Percentiles rank a stretch among this genome's conserved stretches.
Conservation (phyloP, 2,888 invertebrate species). For the Microdon myrmicae region DNA sequence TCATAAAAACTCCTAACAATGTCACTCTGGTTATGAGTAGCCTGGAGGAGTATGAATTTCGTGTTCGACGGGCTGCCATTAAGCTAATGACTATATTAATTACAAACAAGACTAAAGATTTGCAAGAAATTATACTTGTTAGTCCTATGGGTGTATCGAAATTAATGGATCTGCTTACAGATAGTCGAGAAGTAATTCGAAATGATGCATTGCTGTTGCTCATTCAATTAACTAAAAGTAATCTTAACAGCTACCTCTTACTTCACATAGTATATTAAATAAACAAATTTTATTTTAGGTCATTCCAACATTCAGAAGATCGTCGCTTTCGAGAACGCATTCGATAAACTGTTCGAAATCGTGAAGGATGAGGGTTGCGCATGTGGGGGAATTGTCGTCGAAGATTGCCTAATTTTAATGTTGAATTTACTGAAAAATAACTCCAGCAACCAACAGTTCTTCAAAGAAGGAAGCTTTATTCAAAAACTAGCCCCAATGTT, state of each 20-base stretch:
- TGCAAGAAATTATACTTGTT: constrained; percentile 86
- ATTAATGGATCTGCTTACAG: constrained; percentile 94
- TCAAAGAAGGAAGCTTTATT: constrained; percentile 97
- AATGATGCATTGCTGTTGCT: constrained; percentile 93
- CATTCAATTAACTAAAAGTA: constrained; percentile 82
- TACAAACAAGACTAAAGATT: constrained; percentile 84
- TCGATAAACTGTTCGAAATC: constrained; percentile 93
- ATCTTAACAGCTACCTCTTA: neutral
- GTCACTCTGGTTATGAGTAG: constrained; percentile 83
- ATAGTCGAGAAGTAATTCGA: constrained; percentile 93
- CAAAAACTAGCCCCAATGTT: constrained; percentile 92
- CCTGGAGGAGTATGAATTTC: constrained; percentile 94
- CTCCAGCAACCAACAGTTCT: constrained; percentile 97
- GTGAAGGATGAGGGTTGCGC: constrained; percentile 90
- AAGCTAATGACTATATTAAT: constrained; percentile 89
- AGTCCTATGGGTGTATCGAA: constrained; percentile 98
- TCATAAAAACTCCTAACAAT: constrained; percentile 89
- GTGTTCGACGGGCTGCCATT: constrained; percentile 90
- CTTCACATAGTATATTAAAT: too few species aligned
- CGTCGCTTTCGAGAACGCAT: constrained; percentile 98
- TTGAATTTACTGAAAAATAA: constrained; percentile 94
- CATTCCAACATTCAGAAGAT: constrained; percentile 99
- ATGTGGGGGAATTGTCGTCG: constrained; percentile 97
- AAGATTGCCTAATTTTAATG: constrained; percentile 94
- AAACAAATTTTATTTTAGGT: constrained; percentile 64